Evolutionary conservation across 2,888 invertebrate genomes (phyloP), one percentile per base, ranked within the genome.

Genomic region (Eupelmus urozonus): DNA sequence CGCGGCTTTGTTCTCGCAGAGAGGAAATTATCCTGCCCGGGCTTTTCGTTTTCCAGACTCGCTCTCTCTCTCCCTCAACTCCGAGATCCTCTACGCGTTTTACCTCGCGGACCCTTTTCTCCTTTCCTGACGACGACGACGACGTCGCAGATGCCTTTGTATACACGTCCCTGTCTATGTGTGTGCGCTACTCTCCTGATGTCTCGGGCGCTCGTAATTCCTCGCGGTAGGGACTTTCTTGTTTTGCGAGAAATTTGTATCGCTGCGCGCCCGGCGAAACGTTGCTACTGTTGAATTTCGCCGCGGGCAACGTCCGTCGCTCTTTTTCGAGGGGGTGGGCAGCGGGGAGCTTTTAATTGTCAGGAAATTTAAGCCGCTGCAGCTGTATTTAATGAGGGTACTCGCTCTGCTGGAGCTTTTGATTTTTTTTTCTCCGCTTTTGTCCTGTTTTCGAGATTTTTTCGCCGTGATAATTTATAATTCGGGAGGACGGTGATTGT

Each of bases 1-100:
- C 59, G 71, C 42, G 59, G 71, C 77, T 78, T 78, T 78, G 77
- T 78, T 67, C 77, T 42, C 60, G 23, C 34, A 57, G 34, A 57
- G 29, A 70, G 71, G 66, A 77, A 77, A 72, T 72, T 77, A 77
- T 77, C 71, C 65, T 63, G 62, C 18, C 40, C 27, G 65, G 42
- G 62, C 65, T 59, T 71, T 65, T 70, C 40, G 51, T 62, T 53
- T 40, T 71, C 18, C 59, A n/a, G n/a, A n/a, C 34, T 45, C 18
- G 29, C 59, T 34, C 60, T 9, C 11, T 20, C 49, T 65, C 27
- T 29, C 7, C n/a, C 25, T n/a, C 40, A 0, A 18, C 49, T 40
- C 34, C 42, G 23, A n/a, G n/a, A n/a, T n/a, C n/a, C n/a, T n/a
- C 49, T 23, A 34, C 63, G n/a, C n/a, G 49, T 20, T 34, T 49